Evolutionary conservation across 2,113 vertebrate genomes (phyloP).

Genomic region (Hemichromis elongatus): DNA sequence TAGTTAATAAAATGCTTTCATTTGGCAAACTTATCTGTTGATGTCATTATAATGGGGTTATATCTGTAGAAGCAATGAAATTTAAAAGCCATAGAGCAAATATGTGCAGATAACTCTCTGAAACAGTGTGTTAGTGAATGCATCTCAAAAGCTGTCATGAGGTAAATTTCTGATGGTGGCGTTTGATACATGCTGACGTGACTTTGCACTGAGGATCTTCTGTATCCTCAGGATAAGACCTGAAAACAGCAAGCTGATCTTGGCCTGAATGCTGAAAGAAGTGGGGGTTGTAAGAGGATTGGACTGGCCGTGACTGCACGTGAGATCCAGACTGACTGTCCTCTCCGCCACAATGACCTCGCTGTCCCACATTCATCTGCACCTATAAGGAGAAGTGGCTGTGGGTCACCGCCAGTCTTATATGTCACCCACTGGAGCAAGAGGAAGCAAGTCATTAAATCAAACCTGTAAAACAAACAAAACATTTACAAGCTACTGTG

Average conservation of each 20-base stretch:
- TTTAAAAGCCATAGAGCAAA: neutral
- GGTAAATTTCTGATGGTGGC: neutral
- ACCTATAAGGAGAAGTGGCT: neutral
- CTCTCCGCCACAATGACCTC: conserved; percentile 41
- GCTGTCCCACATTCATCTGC: conserved; percentile 57
- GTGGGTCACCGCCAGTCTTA: neutral
- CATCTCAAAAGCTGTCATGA: neutral
- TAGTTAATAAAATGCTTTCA: neutral
- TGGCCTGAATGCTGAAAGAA: conserved; percentile 45
- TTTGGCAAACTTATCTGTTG: neutral
- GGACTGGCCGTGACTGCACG: conserved; percentile 33
- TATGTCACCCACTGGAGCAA: neutral
- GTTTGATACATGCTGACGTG: conserved; percentile 61
- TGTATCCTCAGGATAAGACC: conserved; percentile 52
- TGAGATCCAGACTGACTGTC: conserved; percentile 57
- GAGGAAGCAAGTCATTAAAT: neutral
- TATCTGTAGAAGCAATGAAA: neutral
- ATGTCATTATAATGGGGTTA: neutral
- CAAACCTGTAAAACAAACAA: neutral
- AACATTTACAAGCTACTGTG: neutral
- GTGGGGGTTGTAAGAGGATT: conserved; percentile 70
- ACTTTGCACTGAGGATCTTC: conserved; percentile 39
- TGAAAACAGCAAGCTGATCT: conserved; percentile 46
- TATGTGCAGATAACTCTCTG: neutral
- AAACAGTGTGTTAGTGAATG: neutral